Base-by-base conservation (phyloP, 2,888 invertebrate species). In the Hirtodrosophila duncani region DNA sequence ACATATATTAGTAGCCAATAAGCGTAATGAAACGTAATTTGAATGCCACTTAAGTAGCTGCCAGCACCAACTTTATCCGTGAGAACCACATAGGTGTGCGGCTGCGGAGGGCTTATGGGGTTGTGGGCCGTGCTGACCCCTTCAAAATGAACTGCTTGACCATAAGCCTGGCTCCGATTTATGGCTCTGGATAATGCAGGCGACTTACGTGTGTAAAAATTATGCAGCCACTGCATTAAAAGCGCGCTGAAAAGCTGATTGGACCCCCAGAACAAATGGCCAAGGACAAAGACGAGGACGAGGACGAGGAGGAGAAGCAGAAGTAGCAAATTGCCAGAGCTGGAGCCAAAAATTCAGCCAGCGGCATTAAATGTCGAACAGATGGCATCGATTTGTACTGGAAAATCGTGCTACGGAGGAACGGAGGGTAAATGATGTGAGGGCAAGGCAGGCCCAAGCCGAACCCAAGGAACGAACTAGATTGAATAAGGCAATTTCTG, bases 11-110 rank as follows among this genome's bases (percentile, higher is more conserved):
- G n/a, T n/a, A n/a, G n/a, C 58, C 74, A 74, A 74, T 74, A 74
- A 74, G 46, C 61, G 63, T 74, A 74, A 74, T 78, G 74, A 78
- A 78, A 74, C 70, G 71, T 70, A 68, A 75, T 72, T 75, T 74
- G 66, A 74, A 74, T 70, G 59, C 66, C 68, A 59, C 67, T 75
- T 63, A 71, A 75, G 63, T 71, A 66, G 53, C 63, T 33, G 17
- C 21, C 31, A 36, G 21, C 38, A 39, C 41, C 10, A 41, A 14
- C n/a, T n/a, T n/a, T n/a, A n/a, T n/a, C n/a, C n/a, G n/a, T n/a
- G n/a, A n/a, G n/a, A n/a, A n/a, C n/a, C n/a, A n/a, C n/a, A n/a
- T n/a, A 53, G 53, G 45, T 34, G 45, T 27, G 36, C 33, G 11
- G 21, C n/a, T n/a, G n/a, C n/a, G n/a, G n/a, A n/a, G n/a, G 11